Conservation (phyloP, 92 coral and sea anemone species). For the Phenganax stokvisi region DNA sequence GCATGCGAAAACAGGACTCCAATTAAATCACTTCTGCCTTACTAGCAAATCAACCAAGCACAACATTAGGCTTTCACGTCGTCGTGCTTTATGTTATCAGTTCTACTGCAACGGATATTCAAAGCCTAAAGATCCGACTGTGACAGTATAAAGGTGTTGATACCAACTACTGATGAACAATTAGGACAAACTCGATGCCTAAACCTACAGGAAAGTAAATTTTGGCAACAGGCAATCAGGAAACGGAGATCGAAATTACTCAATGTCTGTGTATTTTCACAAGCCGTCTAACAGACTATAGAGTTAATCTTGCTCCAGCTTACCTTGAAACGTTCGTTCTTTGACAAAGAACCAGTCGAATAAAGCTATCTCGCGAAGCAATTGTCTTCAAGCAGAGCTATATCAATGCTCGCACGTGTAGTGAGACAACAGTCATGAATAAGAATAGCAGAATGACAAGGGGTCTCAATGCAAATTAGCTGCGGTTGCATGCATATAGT, state of each 20-base stretch:
- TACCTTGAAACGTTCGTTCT: background rate
- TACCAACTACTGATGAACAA: background rate
- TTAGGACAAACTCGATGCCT: background rate
- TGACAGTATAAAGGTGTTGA: background rate
- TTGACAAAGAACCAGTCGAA: background rate
- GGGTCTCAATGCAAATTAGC: constrained; percentile 24
- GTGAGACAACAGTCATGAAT: background rate
- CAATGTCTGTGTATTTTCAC: background rate
- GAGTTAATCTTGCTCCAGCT: background rate
- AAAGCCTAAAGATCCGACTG: constrained; percentile 3
- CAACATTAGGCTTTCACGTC: background rate
- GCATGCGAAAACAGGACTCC: background rate
- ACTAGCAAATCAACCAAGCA: background rate
- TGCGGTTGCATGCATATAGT: background rate
- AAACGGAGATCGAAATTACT: background rate
- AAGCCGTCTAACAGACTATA: background rate
- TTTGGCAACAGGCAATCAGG: background rate
- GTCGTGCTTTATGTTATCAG: background rate
- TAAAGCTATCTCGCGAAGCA: background rate
- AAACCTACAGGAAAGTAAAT: background rate
- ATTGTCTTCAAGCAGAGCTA: constrained; percentile 2
- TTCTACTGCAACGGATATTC: background rate
- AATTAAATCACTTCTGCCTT: background rate
- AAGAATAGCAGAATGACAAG: background rate
- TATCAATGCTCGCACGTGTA: constrained; percentile 16